Conservation (phyloP, 2,797 vertebrate genomes). For the Tadarida brasiliensis region DNA sequence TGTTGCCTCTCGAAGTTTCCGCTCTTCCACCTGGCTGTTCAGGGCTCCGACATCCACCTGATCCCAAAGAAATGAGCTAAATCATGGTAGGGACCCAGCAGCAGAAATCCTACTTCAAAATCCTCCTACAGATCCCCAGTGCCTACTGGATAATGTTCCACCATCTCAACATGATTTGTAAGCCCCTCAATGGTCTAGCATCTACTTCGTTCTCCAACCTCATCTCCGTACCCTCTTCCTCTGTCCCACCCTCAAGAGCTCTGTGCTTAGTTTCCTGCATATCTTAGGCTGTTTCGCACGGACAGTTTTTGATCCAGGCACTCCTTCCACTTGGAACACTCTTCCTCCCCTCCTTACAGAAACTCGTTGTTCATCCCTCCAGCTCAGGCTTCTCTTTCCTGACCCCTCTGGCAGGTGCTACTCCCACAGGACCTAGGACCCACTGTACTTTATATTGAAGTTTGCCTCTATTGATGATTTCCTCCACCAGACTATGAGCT, state of each 20-base stretch:
- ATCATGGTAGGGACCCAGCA: background rate
- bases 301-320: conserved; percentile 40
- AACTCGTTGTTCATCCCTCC: conserved; percentile 20
- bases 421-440: background rate
- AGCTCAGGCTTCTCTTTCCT: conserved; percentile 6
- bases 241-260: background rate
- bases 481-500: background rate
- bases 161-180: background rate
- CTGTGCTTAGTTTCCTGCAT: background rate
- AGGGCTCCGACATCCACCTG: conserved; percentile 83
- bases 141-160: background rate
- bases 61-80: conserved; percentile 49
- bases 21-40: conserved; percentile 82
- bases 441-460: conserved; percentile 40
- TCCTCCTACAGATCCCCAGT: background rate
- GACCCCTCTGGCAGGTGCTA: background rate
- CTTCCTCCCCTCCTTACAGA: background rate
- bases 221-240: background rate
- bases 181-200: background rate
- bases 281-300: background rate
- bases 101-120: conserved; percentile 27
- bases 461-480: conserved; percentile 19
- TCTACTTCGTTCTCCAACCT: conserved; percentile 24
- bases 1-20: conserved; percentile 65
- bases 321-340: conserved; percentile 8